phyloP scores from a whole-genome alignment of 1,140 invertebrate species.

The Coboldia fuscipes region DNA sequence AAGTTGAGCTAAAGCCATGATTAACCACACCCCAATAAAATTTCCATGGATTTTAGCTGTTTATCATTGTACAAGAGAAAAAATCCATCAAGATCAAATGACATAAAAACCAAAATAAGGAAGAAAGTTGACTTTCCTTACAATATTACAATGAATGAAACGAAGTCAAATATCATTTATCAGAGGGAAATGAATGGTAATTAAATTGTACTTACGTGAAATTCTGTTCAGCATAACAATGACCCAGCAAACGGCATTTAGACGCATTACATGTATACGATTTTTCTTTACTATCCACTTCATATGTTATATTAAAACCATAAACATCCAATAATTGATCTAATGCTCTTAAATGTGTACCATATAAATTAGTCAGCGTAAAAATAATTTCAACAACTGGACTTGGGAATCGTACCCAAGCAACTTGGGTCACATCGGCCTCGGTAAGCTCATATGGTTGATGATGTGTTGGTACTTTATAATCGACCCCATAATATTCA shows the following conservation, averaged over 20 bases:
- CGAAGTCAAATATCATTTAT: too few species aligned
- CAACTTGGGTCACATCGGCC: slow-evolving; percentile 41
- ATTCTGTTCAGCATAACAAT: slow-evolving; percentile 49
- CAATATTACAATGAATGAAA: too few species aligned
- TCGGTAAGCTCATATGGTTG: slow-evolving; percentile 29
- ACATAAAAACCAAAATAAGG: too few species aligned
- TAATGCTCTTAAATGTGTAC: slow-evolving; percentile 61
- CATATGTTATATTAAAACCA: slow-evolving; percentile 84
- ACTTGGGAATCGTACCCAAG: slow-evolving; percentile 42
- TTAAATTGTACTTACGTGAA: slow-evolving; percentile 34
- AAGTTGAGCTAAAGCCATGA: too few species aligned
- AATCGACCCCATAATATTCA: slow-evolving; percentile 41
- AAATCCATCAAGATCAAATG: too few species aligned
- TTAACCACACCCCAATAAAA: too few species aligned
- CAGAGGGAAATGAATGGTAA: too few species aligned
- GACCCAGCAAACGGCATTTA: slow-evolving; percentile 60
- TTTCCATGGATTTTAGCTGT: too few species aligned
- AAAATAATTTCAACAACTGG: slow-evolving; percentile 63
- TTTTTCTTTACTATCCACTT: slow-evolving; percentile 34
- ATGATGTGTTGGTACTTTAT: slow-evolving; percentile 33
- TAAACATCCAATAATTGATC: slow-evolving; percentile 63
- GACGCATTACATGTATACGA: slow-evolving; percentile 46
- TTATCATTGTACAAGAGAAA: too few species aligned
- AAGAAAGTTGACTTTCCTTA: too few species aligned
- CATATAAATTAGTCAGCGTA: slow-evolving; percentile 44